Evolutionary conservation across 1,140 invertebrate species (phyloP).

Genomic region (Trichomalopsis sarcophagae): DNA sequence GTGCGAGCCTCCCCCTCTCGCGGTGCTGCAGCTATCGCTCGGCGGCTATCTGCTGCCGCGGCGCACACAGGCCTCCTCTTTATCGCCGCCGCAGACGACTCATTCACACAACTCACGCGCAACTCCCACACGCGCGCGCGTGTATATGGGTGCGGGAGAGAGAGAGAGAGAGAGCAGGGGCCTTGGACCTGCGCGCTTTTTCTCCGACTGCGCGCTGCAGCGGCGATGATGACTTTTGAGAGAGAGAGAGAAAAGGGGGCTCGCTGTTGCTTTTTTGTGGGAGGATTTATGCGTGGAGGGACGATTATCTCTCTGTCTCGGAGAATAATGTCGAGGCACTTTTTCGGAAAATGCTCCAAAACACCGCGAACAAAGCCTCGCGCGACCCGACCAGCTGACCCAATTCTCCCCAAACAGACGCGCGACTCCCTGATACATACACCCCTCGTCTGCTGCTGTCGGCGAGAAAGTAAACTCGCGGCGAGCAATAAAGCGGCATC

Average conservation of each 20-base stretch:
- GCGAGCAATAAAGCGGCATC: background rate
- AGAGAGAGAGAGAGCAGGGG: background rate
- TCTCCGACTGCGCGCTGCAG: too few relatives aligned
- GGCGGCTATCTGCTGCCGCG: conserved; percentile 42
- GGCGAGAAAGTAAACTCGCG: background rate
- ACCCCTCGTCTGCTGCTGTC: too few relatives aligned
- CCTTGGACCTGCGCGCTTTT: background rate
- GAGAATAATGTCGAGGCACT: too few relatives aligned
- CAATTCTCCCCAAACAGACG: background rate
- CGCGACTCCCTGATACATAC: too few relatives aligned
- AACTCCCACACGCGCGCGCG: conserved; percentile 14
- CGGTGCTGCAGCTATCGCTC: conserved; percentile 19
- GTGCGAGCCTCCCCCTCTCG: conserved; percentile 9
- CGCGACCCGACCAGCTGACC: background rate
- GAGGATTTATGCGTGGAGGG: too few relatives aligned
- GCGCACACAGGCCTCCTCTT: conserved; percentile 41
- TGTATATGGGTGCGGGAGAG: too few relatives aligned
- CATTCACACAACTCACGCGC: conserved; percentile 48
- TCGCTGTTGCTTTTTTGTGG: too few relatives aligned
- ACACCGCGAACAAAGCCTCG: too few relatives aligned
- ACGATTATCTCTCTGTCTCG: too few relatives aligned
- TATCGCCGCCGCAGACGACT: conserved; percentile 33
- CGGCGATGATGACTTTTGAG: background rate
- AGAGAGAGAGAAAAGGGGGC: background rate
- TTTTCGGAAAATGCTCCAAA: too few relatives aligned